Evolutionary conservation across 2,888 invertebrate genomes (phyloP), one percentile per base, ranked within the genome.

Genomic region (Biston betularia): DNA sequence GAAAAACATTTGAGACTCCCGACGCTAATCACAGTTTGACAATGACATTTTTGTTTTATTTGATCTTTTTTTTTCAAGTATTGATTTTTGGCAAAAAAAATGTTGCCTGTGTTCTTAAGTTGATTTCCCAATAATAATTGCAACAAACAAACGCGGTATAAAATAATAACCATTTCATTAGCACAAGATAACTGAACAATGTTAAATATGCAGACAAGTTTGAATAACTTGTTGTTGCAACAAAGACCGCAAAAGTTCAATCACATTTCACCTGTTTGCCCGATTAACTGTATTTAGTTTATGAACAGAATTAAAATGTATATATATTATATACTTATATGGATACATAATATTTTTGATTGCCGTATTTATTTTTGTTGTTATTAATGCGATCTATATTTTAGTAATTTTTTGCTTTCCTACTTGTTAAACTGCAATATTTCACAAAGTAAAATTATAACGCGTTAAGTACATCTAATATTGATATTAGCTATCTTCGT

Each of bases 401-500:
- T 10, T 53, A 9, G 4, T 48, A 24, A 24, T 48, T 11, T 14
- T 48, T 9, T 48, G 6, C 6, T n/a, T 8, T 48, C 46, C 10
- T 10, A 24, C 46, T 14, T 10, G 46, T 10, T 14, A 3, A 8
- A 46, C 14, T 46, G 9, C 15, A 8, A 46, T 24, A 46, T 12
- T 6, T 11, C 11, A 34, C 6, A 33, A 6, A 46, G 8, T 15
- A 34, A 50, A 50, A 34, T 50, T 34, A 12, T 45, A 53, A 53
- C n/a, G n/a, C 12, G 24, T 42, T 44, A 44, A 50, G 12, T 44
- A 57, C 11, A 58, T 65, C 61, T 64, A 58, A 56, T 60, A 62
- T 63, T 63, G 69, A 70, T 70, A 59, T 69, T 62, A 69, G 65
- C 68, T 77, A 77, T 73, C 75, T 72, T 49, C 34, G 63, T 64